Conservation (phyloP, 2,888 invertebrate species). For the Sclerodermus sp. region DNA sequence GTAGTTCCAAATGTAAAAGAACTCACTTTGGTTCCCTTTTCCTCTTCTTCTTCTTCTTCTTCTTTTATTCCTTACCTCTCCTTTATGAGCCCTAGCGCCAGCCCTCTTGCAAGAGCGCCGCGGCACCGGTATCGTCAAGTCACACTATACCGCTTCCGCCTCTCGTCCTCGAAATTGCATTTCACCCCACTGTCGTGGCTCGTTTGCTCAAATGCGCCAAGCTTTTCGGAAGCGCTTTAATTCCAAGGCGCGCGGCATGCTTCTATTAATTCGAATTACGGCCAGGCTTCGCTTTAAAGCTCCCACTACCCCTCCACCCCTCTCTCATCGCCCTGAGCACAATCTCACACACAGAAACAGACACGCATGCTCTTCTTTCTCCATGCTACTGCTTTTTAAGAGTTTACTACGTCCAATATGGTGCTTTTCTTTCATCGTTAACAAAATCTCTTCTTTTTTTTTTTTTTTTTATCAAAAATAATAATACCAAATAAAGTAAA, state of each 20-base stretch:
- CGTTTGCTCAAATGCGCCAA: conserved; percentile 19
- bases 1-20: conserved; percentile 11
- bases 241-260: conserved; percentile 9
- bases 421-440: too few relatives aligned
- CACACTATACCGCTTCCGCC: neutral
- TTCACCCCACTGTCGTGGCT: conserved; percentile 16
- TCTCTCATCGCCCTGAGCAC: too few relatives aligned
- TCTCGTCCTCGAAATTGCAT: conserved; percentile 20
- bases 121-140: neutral
- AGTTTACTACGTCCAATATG: too few relatives aligned
- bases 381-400: too few relatives aligned
- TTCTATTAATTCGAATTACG: conserved; percentile 29
- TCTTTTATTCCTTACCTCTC: neutral
- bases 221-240: conserved; percentile 17
- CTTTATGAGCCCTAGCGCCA: conserved; percentile 1
- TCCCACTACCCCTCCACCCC: neutral
- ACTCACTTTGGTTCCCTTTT: conserved; percentile 8
- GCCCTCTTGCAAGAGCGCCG: neutral
- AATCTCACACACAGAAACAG: too few relatives aligned
- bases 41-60: conserved; percentile 9
- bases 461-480: too few relatives aligned
- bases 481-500: too few relatives aligned
- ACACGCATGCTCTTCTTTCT: too few relatives aligned
- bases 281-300: neutral
- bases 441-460: too few relatives aligned